Base-by-base conservation (phyloP, 2,888 invertebrate species). In the Ichneumoninae sp. region DNA sequence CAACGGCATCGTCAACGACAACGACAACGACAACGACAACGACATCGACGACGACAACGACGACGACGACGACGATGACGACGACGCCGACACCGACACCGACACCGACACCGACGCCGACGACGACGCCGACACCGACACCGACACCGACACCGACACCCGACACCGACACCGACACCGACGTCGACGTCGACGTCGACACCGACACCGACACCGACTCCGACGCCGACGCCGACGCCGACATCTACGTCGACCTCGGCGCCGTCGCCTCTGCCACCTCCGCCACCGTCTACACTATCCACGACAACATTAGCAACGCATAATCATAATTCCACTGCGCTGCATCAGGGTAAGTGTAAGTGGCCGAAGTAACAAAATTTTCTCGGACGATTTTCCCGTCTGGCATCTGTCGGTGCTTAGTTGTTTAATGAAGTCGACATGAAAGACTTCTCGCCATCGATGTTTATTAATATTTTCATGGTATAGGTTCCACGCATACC, bases 301-400 rank as follows among this genome's bases (percentile, higher is more conserved):
- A 22, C 84, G 36, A 87, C 90, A n/a, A 91, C 82, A 68, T 33
- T n/a, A n/a, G 82, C 87, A 33, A 84, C 82, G 80, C 91, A 92
- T 72, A 91, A 89, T 89, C 91, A 92, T 72, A 86, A 86, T 83
- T 87, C 87, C 81, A 83, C 82, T 80, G 80, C 87, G 69, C 89
- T 88, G 62, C 90, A 91, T 86, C 91, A 89, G 84, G 91, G 91
- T 89, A 90, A 87, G 89, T 89, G 89, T 89, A 86, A 89, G 87
- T 88, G 81, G 54, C 52, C 30, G 0, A 36, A 65, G 26, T 10
- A 44, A 26, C 60, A 57, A 57, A 30, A 22, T 76, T 52, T 78
- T 83, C 69, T 62, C 16, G 76, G 30, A 82, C 62, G 66, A 76
- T 57, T 54, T 52, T 30, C 26, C 44, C 19, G 10, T 60, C n/a